Percentiles rank a stretch among this genome's conserved stretches.
phyloP scores from a whole-genome alignment of 2,797 vertebrate species.

The Enteromius fasciolatus region DNA sequence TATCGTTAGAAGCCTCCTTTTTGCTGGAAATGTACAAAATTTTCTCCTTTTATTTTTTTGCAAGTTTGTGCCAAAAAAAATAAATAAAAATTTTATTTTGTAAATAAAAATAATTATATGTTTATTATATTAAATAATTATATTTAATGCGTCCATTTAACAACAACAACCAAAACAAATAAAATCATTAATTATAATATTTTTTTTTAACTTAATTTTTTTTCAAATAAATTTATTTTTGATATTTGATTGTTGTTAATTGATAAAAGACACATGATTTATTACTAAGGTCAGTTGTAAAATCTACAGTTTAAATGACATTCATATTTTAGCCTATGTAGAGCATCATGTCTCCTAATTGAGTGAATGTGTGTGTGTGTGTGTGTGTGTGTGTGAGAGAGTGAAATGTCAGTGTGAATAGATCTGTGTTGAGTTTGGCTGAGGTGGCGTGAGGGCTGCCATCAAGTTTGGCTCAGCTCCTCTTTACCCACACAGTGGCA shows the following conservation, averaged over 20 bases:
- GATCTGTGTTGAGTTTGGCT: conserved; percentile 40
- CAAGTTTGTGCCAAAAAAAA: no score
- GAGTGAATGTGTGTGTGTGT: not conserved
- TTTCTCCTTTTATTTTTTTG: no score
- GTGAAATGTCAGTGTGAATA: not conserved
- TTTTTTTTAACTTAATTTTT: not conserved
- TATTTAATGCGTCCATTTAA: not conserved
- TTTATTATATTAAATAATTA: not conserved
- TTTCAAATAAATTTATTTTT: not conserved
- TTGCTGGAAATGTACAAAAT: no score
- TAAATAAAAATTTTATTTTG: no score
- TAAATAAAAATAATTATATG: no score
- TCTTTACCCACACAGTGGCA: conserved; percentile 42
- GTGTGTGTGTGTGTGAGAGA: not conserved
- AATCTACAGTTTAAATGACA: not conserved
- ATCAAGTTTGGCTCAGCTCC: conserved; percentile 25
- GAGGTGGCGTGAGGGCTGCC: not conserved
- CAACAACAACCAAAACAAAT: not conserved
- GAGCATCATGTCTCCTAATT: not conserved
- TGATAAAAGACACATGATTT: not conserved
- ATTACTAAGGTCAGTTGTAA: not conserved
- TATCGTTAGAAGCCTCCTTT: not conserved
- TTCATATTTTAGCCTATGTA: not conserved
- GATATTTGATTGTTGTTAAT: not conserved
- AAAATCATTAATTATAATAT: not conserved